Base-by-base conservation (phyloP, 2,888 invertebrate genomes). In the Crossocerus cetratus region DNA sequence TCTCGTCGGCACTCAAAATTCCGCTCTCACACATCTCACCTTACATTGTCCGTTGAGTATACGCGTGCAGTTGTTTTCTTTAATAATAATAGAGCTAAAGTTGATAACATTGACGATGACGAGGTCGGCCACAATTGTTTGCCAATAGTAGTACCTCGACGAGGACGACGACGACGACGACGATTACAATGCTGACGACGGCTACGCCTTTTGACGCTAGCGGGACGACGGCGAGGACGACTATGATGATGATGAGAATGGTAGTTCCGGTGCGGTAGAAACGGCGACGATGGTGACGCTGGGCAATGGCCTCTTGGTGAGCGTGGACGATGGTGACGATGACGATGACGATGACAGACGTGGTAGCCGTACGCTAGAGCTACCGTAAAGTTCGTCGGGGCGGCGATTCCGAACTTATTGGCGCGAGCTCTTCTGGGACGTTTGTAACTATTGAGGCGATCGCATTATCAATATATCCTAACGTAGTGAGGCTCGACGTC, bases 21-120 rank as follows among this genome's bases (percentile, higher is more conserved):
- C 32, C 32, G 32, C 32, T 32, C 45, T 66, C 44, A 56, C 45
- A 71, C 44, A 56, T 61, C 32, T 62, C 71, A 65, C 64, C 71
- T 65, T 71, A 4, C 61, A 74, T 67, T 58, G 63, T 72, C 71
- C 83, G 84, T 79, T 80, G 82, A 86, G 85, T 84, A 81, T 85
- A 86, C 85, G 86, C 85, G 86, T 86, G 84, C 83, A 83, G 82
- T 83, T 81, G 77, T 76, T 32, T 32, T 11, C 22, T 73, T 54
- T n/a, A n/a, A 59, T 62, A 62, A 65, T 70, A 67, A 59, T 73
- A 64, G 67, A 60, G 49, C 60, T 67, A 69, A 60, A 21, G 59
- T 54, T 22, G 58, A 43, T 58, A n/a, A 61, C 49, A 45, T 44
- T 45, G 18, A 45, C 44, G 45, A 49, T n/a, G 57, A 22, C n/a